Conservation (phyloP, 2,113 vertebrate genomes). For the Brachypodius melanocephalos region DNA sequence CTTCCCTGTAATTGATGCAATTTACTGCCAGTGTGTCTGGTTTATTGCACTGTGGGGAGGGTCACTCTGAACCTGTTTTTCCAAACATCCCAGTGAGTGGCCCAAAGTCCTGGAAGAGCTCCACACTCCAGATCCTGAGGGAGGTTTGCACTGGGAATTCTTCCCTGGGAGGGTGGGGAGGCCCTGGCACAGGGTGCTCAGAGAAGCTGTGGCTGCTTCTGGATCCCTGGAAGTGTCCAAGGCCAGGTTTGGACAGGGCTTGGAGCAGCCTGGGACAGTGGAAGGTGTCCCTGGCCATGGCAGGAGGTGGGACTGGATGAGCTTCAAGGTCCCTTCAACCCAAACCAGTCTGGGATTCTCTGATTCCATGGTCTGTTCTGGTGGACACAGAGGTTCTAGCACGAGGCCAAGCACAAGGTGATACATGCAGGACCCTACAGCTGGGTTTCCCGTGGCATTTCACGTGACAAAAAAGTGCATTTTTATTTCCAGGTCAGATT, state of each 20-base stretch:
- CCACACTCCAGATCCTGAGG: not conserved
- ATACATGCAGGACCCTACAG: not conserved
- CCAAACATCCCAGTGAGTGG: not conserved
- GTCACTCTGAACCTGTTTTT: not conserved
- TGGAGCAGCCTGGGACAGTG: too few species aligned
- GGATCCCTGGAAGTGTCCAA: too few species aligned
- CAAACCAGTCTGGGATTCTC: not conserved
- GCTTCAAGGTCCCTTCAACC: not conserved
- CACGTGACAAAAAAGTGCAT: accelerated
- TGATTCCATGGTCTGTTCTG: not conserved
- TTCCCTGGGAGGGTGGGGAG: too few species aligned
- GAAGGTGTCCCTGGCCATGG: too few species aligned
- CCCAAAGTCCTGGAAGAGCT: not conserved
- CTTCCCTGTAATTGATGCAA: not conserved
- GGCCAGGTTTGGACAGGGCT: too few species aligned
- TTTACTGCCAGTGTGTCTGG: not conserved
- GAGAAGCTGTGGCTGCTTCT: too few species aligned
- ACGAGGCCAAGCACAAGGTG: not conserved
- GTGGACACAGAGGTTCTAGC: not conserved
- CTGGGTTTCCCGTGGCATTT: not conserved
- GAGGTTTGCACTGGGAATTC: not conserved
- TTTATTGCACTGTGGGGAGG: not conserved
- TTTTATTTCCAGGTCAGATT: not conserved
- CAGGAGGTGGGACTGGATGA: accelerated
- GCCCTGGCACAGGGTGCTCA: too few species aligned